Base-by-base conservation (phyloP, 2,113 vertebrate genomes). In the Tragelaphus buxtoni region DNA sequence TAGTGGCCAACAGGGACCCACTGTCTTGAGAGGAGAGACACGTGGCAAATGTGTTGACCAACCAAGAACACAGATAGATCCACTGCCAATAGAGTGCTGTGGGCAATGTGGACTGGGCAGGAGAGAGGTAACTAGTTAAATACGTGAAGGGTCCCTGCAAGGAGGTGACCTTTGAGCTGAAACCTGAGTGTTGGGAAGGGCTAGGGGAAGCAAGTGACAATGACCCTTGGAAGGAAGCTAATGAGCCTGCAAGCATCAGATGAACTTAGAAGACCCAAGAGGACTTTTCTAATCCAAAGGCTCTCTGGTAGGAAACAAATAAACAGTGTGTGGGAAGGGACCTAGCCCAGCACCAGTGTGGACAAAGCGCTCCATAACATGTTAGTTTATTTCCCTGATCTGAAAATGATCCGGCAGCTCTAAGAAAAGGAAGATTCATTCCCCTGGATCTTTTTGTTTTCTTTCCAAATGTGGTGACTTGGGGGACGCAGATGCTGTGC, bases 241-340 rank as follows among this genome's bases (percentile, higher is more conserved):
- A 14, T 49, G 28, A 53, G 56, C 8, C 9, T 0, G 58, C 4
- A 35, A 63, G 51, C 20, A 22, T 77, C 20, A 7, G 77, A 4
- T 13, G 28, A 77, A 55, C 9, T 7, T 18, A 13, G 18, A 16
- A 90, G 45, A 20, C 5, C 22, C 1, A 28, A 55, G 47, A 76
- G 60, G 13, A 13, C 28, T 90, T 53, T 56, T 56, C 51, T 20
- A 11, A 39, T 4, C 30, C 4, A 0, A 1, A 84, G 24, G 1
- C 5, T 30, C 51, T 61, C 2, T 16, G 6, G 13, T 7, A 13
- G 58, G 56, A 80, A 53, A 8, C 35, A 6, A 30, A 35, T 42
- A 0, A 39, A 35, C 8, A 14, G 5, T 51, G 0, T 0, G 2
- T 1, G 35, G 22, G 24, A 6, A 22, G 35, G 49, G 35, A 7